These are phyloP conservation scores for Flabesymbios commensalis DNA, from an alignment of 2,888 invertebrate genomes.

Conservation along the genomic window DNA sequence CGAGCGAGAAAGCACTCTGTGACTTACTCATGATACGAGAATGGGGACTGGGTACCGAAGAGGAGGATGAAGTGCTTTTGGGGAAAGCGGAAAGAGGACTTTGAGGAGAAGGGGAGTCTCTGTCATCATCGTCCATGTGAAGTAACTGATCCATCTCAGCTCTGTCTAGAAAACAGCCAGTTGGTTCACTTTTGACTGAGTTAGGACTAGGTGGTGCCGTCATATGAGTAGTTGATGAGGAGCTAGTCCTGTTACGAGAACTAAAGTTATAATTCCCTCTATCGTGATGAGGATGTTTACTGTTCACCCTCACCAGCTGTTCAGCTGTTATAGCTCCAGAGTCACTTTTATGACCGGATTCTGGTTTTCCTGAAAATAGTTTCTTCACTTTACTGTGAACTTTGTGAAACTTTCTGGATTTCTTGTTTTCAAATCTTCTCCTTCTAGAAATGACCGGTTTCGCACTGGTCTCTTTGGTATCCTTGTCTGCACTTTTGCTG, in stretches of 20 bases:
- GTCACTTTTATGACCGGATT: slow-evolving; percentile 23
- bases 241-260: not conserved
- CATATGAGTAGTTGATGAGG: not conserved
- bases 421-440: slow-evolving; percentile 45
- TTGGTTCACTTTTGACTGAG: slow-evolving; percentile 17
- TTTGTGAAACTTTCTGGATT: slow-evolving; percentile 65
- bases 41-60: not conserved
- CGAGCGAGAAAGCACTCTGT: not conserved
- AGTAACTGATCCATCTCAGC: not conserved
- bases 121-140: not conserved
- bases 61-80: not conserved
- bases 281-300: not conserved
- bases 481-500: slow-evolving; percentile 2
- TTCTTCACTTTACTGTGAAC: slow-evolving; percentile 85
- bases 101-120: not conserved
- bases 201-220: slow-evolving; percentile 11
- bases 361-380: slow-evolving; percentile 68
- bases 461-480: not conserved
- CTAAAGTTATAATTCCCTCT: not conserved
- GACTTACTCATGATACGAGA: not conserved
- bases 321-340: slow-evolving; percentile 18
- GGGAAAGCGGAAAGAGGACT: not conserved
- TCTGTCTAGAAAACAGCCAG: not conserved
- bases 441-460: slow-evolving; percentile 59
- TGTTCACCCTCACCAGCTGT: slow-evolving; percentile 19